Conservation (phyloP, 2,888 invertebrate species). For the Eupithecia vulgata region DNA sequence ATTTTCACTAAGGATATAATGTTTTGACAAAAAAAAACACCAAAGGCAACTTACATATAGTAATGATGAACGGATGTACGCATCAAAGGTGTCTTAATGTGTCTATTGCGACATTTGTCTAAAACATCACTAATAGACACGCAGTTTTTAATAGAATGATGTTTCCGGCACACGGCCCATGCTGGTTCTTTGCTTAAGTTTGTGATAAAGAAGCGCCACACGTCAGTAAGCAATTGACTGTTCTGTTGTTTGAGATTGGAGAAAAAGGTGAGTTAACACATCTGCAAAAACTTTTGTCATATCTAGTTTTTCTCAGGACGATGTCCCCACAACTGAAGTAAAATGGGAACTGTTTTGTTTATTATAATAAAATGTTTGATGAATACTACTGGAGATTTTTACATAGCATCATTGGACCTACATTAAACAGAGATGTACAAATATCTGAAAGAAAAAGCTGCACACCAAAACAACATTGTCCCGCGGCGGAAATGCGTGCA, state of each 20-base stretch:
- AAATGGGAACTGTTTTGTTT: neutral
- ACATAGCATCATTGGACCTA: neutral
- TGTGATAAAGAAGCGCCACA: neutral
- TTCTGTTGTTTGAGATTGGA: neutral
- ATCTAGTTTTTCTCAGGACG: neutral
- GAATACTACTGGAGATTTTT: neutral
- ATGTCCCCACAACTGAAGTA: neutral
- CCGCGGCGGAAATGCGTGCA: neutral
- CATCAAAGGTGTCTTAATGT: neutral
- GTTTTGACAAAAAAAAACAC: too few relatives aligned
- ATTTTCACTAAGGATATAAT: too few relatives aligned
- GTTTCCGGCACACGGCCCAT: neutral
- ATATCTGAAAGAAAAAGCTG: neutral
- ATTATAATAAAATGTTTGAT: neutral
- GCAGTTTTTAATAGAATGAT: neutral
- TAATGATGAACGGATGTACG: neutral
- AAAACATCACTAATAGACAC: neutral
- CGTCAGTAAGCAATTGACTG: neutral
- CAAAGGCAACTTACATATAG: neutral
- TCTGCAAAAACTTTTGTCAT: neutral
- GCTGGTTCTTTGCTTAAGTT: neutral
- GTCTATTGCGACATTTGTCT: neutral
- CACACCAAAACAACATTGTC: neutral
- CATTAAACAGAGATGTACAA: neutral
- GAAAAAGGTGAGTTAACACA: neutral